Percentiles rank a stretch among this genome's conserved stretches.
Evolutionary conservation across 1,140 invertebrate genomes (phyloP).

Genomic region (Drosophila nasuta): DNA sequence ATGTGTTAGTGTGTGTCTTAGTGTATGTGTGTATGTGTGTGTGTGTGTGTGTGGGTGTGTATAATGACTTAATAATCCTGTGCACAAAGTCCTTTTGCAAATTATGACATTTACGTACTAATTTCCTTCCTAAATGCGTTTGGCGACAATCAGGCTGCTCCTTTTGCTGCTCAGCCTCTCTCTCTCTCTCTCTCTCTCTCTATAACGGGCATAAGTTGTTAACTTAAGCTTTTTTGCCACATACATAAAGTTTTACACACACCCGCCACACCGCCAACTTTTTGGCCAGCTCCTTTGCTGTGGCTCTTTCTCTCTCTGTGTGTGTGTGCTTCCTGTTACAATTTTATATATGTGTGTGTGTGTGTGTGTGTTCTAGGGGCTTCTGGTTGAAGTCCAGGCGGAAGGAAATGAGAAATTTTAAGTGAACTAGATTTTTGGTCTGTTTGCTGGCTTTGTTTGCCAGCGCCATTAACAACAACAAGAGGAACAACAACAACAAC

Average conservation of each 20-base stretch:
- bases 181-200: slow-evolving; percentile 9
- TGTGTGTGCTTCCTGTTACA: slow-evolving; percentile 35
- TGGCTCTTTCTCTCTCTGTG: not conserved
- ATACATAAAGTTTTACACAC: slow-evolving; percentile 39
- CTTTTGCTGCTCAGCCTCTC: too few relatives aligned
- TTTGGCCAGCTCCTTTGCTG: not conserved
- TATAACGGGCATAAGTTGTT: slow-evolving; percentile 71
- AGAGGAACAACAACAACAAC: slow-evolving; percentile 5
- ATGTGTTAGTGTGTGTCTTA: not conserved
- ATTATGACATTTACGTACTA: slow-evolving; percentile 82
- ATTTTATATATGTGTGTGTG: slow-evolving; percentile 12
- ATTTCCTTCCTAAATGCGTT: slow-evolving; percentile 82
- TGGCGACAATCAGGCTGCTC: slow-evolving; percentile 48
- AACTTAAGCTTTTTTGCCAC: slow-evolving; percentile 71
- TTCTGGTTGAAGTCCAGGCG: slow-evolving; percentile 31
- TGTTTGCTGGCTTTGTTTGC: slow-evolving; percentile 56
- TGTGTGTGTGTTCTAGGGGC: slow-evolving; percentile 14
- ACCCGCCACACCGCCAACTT: too few relatives aligned
- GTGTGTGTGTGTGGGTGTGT: slow-evolving; percentile 30
- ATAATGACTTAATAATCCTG: slow-evolving; percentile 76
- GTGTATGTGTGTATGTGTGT: not conserved
- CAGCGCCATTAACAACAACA: slow-evolving; percentile 30
- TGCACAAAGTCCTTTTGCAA: slow-evolving; percentile 73
- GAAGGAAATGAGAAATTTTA: slow-evolving; percentile 68
- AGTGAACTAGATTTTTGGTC: slow-evolving; percentile 67